These are phyloP conservation scores for Hydroisotoma schaefferi DNA, from an alignment of 2,888 invertebrate species.

Conservation along the genomic window DNA sequence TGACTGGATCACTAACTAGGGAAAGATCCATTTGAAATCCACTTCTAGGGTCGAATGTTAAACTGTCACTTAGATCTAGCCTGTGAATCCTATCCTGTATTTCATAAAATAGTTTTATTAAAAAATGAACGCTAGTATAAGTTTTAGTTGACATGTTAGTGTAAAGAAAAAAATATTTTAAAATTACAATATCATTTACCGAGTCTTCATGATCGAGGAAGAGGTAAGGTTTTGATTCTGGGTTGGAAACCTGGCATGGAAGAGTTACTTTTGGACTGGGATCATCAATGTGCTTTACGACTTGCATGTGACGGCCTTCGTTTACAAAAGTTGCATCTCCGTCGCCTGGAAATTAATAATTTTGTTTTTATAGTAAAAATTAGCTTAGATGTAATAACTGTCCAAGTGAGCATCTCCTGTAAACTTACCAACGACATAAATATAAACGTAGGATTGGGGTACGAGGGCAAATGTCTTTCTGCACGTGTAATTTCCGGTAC, in stretches of 20 bases:
- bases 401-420: background rate
- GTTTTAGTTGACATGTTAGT: background rate
- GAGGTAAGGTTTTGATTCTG: constrained; percentile 37
- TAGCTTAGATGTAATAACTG: background rate
- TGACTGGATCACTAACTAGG: constrained; percentile 31
- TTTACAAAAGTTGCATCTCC: constrained; percentile 40
- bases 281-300: constrained; percentile 32
- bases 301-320: constrained; percentile 40
- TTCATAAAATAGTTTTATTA: background rate
- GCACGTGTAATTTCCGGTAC: constrained; percentile 39
- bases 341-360: constrained; percentile 19
- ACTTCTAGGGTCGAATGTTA: constrained; percentile 34
- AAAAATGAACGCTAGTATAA: too few relatives aligned
- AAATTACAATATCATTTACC: constrained; percentile 15
- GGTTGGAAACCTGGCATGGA: constrained; percentile 41
- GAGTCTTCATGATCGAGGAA: constrained; percentile 40
- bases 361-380: background rate
- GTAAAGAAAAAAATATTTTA: background rate
- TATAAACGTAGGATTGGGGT: constrained; percentile 34
- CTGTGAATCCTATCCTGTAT: constrained; percentile 31
- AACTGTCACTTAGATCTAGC: constrained; percentile 27
- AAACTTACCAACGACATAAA: constrained; percentile 37
- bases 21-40: constrained; percentile 38
- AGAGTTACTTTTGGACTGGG: constrained; percentile 32
- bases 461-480: constrained; percentile 32